A percentile compares a stretch with the other conserved stretches of the same genome.
Evolutionary conservation across 2,113 vertebrate genomes (phyloP).

Genomic region (Camelus bactrianus): DNA sequence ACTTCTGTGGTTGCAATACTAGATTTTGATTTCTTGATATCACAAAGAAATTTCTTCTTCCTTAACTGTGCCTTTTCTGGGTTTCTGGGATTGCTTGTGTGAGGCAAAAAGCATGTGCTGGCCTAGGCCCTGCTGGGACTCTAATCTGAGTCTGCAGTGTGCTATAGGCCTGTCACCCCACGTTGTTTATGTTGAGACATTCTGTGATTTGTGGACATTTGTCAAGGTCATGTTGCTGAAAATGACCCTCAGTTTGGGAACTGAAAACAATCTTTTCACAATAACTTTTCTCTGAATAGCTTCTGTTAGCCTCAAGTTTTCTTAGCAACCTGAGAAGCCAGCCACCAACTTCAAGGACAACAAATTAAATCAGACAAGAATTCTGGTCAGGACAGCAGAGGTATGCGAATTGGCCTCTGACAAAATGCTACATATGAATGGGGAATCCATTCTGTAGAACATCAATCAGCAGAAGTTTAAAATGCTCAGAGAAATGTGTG

Average conservation of each 20-base stretch:
- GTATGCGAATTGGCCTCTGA: not conserved
- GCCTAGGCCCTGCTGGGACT: not conserved
- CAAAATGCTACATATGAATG: not conserved
- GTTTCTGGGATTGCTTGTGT: not conserved
- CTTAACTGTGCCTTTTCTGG: not conserved
- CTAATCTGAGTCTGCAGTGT: constrained; percentile 52
- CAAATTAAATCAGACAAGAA: constrained; percentile 40
- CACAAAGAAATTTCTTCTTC: not conserved
- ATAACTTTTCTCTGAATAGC: constrained; percentile 66
- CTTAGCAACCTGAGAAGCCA: constrained; percentile 47
- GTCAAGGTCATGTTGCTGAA: constrained; percentile 66
- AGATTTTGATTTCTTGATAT: not conserved
- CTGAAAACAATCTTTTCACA: constrained; percentile 64
- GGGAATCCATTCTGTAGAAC: not conserved
- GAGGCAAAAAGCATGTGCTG: not conserved
- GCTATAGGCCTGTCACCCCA: constrained; percentile 61
- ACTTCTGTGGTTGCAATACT: not conserved
- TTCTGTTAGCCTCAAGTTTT: constrained; percentile 46
- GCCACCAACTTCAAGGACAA: constrained; percentile 54
- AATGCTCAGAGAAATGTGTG: not conserved
- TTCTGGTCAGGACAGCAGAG: not conserved
- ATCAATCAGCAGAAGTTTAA: not conserved
- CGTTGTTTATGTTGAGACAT: constrained; percentile 62
- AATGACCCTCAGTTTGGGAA: constrained; percentile 63
- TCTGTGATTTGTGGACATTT: constrained; percentile 72